Percentiles rank a stretch among this genome's conserved stretches.
These are phyloP conservation scores for Lydus trimaculatus DNA, from an alignment of 2,888 invertebrate genomes.

Conservation along the genomic window DNA sequence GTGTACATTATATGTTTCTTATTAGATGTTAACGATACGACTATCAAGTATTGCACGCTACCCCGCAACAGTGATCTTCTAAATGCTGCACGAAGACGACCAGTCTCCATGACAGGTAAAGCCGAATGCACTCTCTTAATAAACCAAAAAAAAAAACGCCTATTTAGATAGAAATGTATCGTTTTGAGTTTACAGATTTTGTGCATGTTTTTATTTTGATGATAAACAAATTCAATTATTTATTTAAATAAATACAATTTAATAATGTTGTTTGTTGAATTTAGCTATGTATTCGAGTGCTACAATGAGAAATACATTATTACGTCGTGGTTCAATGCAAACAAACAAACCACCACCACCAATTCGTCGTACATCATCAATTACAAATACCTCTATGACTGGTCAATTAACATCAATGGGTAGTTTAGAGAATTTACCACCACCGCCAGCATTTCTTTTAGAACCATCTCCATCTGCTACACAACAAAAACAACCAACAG, in stretches of 20 bases:
- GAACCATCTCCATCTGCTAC: slow-evolving; percentile 59
- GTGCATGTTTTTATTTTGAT: slow-evolving; percentile 3
- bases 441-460: slow-evolving; percentile 80
- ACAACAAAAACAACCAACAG: slow-evolving; percentile 20
- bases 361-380: slow-evolving; percentile 79
- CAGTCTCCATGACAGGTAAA: slow-evolving; percentile 69
- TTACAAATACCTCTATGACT: slow-evolving; percentile 57
- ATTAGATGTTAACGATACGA: slow-evolving; percentile 63
- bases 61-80: slow-evolving; percentile 64
- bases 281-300: slow-evolving; percentile 47
- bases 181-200: background rate
- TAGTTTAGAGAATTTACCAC: slow-evolving; percentile 69
- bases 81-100: slow-evolving; percentile 65
- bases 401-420: slow-evolving; percentile 54
- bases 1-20: slow-evolving; percentile 46
- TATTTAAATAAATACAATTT: background rate
- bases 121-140: background rate
- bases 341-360: slow-evolving; percentile 81
- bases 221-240: too few species aligned
- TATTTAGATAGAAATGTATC: background rate
- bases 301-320: slow-evolving; percentile 59
- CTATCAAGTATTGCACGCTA: slow-evolving; percentile 65
- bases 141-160: too few species aligned
- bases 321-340: slow-evolving; percentile 68
- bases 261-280: slow-evolving; percentile 19